Percentiles rank a stretch among this genome's conserved stretches.
Evolutionary conservation across 2,888 invertebrate genomes (phyloP).

Genomic region (Xanthorhoe designata): DNA sequence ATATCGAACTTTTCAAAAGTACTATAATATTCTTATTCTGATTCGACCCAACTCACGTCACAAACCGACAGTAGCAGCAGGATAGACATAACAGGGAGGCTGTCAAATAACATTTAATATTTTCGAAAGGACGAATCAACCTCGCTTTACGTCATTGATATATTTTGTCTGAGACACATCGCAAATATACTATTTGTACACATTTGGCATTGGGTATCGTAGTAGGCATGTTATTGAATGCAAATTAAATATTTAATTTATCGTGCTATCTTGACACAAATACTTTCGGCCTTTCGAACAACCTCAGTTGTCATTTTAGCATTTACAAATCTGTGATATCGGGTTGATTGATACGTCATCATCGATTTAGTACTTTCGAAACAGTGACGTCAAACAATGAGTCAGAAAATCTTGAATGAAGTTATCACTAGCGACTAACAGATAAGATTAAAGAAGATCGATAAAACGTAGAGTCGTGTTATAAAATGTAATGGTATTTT

Average conservation of each 20-base stretch:
- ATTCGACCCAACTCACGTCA: conserved; percentile 9
- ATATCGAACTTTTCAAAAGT: too few relatives aligned
- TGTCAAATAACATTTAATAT: conserved; percentile 4
- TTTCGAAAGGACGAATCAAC: background rate
- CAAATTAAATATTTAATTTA: conserved; percentile 34
- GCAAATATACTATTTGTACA: conserved; percentile 5
- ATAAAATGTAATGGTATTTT: too few relatives aligned
- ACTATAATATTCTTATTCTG: background rate
- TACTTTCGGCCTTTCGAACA: conserved; percentile 21
- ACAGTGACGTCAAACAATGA: background rate
- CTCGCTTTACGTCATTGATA: background rate
- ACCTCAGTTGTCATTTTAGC: conserved; percentile 18
- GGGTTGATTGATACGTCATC: background rate
- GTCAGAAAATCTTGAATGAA: background rate
- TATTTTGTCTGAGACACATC: background rate
- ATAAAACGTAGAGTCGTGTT: background rate
- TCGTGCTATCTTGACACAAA: conserved; percentile 30
- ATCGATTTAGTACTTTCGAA: background rate
- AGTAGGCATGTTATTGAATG: conserved; percentile 22
- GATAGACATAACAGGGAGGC: conserved; percentile 7
- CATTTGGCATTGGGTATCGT: conserved; percentile 23
- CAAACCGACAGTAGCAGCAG: background rate
- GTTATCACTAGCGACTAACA: background rate
- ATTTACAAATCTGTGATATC: background rate
- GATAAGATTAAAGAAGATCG: background rate